These are phyloP conservation scores for Aporophyla nigra DNA, from an alignment of 2,888 invertebrate genomes.

Conservation along the genomic window DNA sequence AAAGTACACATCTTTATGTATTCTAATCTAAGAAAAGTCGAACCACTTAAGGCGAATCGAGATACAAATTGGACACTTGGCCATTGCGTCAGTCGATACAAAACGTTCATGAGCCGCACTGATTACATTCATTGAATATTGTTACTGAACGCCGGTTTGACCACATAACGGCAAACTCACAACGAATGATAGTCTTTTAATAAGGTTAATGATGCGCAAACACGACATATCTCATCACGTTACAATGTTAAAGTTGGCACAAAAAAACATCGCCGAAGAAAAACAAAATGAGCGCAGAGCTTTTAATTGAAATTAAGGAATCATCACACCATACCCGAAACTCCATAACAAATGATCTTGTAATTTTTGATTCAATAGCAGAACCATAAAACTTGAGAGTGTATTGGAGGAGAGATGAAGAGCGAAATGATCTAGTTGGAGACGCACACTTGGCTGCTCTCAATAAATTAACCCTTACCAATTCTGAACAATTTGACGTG, in stretches of 20 bases:
- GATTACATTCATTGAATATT: slow-evolving; percentile 86
- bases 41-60: slow-evolving; percentile 86
- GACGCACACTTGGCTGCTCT: slow-evolving; percentile 28
- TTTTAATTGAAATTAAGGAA: slow-evolving; percentile 65
- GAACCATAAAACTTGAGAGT: slow-evolving; percentile 12
- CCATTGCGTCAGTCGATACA: slow-evolving; percentile 87
- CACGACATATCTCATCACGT: slow-evolving; percentile 71
- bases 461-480: slow-evolving; percentile 61
- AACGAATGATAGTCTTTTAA: slow-evolving; percentile 81
- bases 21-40: slow-evolving; percentile 87
- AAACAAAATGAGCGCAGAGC: slow-evolving; percentile 60
- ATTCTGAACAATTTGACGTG: slow-evolving; percentile 65
- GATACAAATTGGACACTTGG: slow-evolving; percentile 89
- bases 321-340: slow-evolving; percentile 42
- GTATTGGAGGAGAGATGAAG: slow-evolving; percentile 51
- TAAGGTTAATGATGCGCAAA: slow-evolving; percentile 81
- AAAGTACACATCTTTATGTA: slow-evolving; percentile 70
- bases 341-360: slow-evolving; percentile 40
- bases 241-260: slow-evolving; percentile 64
- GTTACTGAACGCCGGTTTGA: slow-evolving; percentile 79
- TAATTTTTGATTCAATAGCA: slow-evolving; percentile 33
- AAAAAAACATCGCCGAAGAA: slow-evolving; percentile 64
- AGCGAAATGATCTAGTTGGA: slow-evolving; percentile 49
- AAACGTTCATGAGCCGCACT: slow-evolving; percentile 82
- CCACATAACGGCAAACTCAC: slow-evolving; percentile 83